These are phyloP conservation scores for Bugulina stolonifera DNA, from an alignment of 2,888 invertebrate species.

Conservation along the genomic window DNA sequence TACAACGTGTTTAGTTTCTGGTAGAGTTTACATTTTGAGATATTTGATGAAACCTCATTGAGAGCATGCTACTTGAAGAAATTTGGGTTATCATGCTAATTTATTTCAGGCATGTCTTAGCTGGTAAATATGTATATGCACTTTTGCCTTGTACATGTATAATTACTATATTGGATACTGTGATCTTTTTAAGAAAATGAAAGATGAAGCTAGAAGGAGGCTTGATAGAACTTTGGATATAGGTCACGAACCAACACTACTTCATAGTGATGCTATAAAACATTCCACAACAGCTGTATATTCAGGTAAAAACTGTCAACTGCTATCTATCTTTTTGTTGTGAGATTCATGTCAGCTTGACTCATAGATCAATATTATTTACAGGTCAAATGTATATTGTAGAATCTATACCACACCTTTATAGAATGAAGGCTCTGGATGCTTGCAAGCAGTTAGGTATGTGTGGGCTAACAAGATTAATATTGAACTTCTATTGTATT, in stretches of 20 bases:
- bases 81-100: no score
- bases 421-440: conserved; percentile 13
- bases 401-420: not conserved
- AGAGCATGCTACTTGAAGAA: not conserved
- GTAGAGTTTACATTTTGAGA: not conserved
- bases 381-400: no score
- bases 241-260: conserved; percentile 10
- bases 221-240: conserved; percentile 5
- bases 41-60: not conserved
- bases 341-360: no score
- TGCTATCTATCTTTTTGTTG: no score
- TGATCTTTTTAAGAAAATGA: conserved; percentile 8
- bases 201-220: conserved; percentile 11
- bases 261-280: not conserved
- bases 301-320: not conserved
- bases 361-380: no score
- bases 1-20: no score
- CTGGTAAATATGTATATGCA: no score
- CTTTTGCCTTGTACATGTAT: no score
- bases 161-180: no score
- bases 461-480: no score
- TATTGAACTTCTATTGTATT: no score
- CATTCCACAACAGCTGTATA: conserved; percentile 13
- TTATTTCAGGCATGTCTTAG: no score
- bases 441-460: not conserved